Evolutionary conservation across 1,140 invertebrate species (phyloP), one percentile per base, ranked within the genome.

Genomic region (Heliconius melpomene): DNA sequence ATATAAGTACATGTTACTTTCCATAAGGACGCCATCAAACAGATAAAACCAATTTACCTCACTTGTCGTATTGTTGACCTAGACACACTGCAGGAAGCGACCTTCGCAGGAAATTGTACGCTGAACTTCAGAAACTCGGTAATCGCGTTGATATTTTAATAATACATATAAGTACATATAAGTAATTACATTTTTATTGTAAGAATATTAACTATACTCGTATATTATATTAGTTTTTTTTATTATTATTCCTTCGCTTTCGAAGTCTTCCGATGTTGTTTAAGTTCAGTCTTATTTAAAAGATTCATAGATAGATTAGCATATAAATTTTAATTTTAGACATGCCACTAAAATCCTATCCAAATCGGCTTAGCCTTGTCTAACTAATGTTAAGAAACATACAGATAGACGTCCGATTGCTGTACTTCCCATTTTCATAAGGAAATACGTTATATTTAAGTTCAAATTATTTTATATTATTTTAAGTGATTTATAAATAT

Each of bases 1-100:
- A 52, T 57, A 57, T 57, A n/a, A n/a, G 20, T n/a, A 50, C 60
- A 23, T 40, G 54, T 66, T 57, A 60, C 54, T 70, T 66, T 46
- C 75, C 75, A 57, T 77, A 66, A 60, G 52, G 26, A 66, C 54
- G 9, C 75, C 75, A 77, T 77, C 57, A 76, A 72, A 80, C 74
- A 80, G 74, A 75, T 75, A 76, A 80, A 76, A 75, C n/a, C 50
- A 74, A 80, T 80, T 80, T 80, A 76, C 74, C 79, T 80, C 79
- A 75, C 74, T 71, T 76, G 74, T 52, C 73, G 76, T 72, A 36
- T n/a, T 71, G 80, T 32, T 75, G 84, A 83, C 85, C 85, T 85
- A 83, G 86, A 86, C 85, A 85, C 79, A 85, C 79, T 82, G 73
- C 80, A 87, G 86, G 86, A 87, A 87, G 80, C 5, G 5, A 80